Percentiles rank a stretch among this genome's conserved stretches.
These are phyloP conservation scores for Acrossocheilus fasciatus DNA, from an alignment of 2,797 vertebrate species.

Conservation along the genomic window DNA sequence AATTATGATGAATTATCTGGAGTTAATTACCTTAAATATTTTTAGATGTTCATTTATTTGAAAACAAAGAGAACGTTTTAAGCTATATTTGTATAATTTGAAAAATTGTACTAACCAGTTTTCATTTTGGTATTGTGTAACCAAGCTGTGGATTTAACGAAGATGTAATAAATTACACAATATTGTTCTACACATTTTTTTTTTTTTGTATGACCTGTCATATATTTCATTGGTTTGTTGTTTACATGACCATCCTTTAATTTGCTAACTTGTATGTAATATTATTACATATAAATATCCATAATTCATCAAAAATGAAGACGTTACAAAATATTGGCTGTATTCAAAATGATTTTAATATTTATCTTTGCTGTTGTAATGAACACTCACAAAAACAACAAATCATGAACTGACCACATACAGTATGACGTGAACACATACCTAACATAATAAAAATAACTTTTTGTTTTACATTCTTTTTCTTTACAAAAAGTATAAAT, in stretches of 20 bases:
- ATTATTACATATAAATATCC: not conserved
- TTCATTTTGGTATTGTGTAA: not conserved
- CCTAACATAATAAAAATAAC: slow-evolving; percentile 98
- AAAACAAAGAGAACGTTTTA: not conserved
- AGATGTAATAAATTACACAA: not conserved
- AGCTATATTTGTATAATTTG: not conserved
- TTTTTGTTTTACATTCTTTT: slow-evolving; percentile 79
- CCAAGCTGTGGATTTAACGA: not conserved
- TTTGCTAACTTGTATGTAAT: too few species aligned
- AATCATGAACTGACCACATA: slow-evolving; percentile 90
- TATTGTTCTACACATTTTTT: not conserved
- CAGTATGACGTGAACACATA: slow-evolving; percentile 84
- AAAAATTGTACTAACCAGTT: not conserved
- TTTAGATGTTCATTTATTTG: not conserved
- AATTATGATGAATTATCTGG: not conserved
- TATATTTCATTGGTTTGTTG: not conserved
- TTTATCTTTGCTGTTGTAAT: slow-evolving; percentile 77
- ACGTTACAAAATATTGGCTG: slow-evolving; percentile 84
- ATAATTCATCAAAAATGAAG: slow-evolving; percentile 44
- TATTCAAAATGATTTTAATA: slow-evolving; percentile 92
- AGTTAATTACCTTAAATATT: not conserved
- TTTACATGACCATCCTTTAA: not conserved
- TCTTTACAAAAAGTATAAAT: slow-evolving; percentile 89
- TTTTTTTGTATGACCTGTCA: not conserved
- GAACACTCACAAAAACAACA: slow-evolving; percentile 91